Base-by-base conservation (phyloP, 2,888 invertebrate genomes). In the Phortica okadai region DNA sequence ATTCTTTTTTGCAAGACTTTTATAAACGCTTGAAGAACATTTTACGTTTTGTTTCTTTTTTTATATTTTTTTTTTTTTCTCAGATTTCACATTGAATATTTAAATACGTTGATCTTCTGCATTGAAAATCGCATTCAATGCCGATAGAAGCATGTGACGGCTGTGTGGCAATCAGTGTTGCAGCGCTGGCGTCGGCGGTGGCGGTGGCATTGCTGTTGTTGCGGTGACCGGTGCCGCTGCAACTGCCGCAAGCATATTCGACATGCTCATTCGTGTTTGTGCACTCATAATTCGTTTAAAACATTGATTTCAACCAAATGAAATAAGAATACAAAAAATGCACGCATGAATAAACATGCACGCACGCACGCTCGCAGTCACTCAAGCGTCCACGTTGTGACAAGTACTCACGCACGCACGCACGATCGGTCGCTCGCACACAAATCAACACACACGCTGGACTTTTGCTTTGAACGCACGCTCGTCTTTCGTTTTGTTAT, bases 281-380 rank as follows among this genome's bases (percentile, higher is more conserved):
- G 7, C 73, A 33, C 44, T 41, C 58, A 73, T 59, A 42, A 73
- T 59, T 73, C n/a, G 42, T 73, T 44, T 59, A 58, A 59, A 59
- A 42, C 58, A 56, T 14, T 42, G 58, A 42, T 58, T 78, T 78
- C 76, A 79, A 78, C 77, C 79, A 79, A 78, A 75, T 74, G 76
- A 42, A 54, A 76, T 76, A 76, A 78, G 76, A 42, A 77, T 76
- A 80, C 78, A 79, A 77, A 78, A 78, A 67, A 10, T 8, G 50
- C 16, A 50, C 45, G 50, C 69, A 69, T n/a, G n/a, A 6, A 69
- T 16, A 16, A 6, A n/a, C 54, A 10, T 10, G 7, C 54, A 54
- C 54, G 50, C 70, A 74, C 67, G 67, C 54, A 14, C 16, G 54
- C 66, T 50, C 45, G 21, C 33, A 33, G 33, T 33, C 33, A 33